Percentiles rank a stretch among this genome's conserved stretches.
These are phyloP conservation scores for Euzetes globulus DNA, from an alignment of 2,888 invertebrate genomes.

Conservation along the genomic window DNA sequence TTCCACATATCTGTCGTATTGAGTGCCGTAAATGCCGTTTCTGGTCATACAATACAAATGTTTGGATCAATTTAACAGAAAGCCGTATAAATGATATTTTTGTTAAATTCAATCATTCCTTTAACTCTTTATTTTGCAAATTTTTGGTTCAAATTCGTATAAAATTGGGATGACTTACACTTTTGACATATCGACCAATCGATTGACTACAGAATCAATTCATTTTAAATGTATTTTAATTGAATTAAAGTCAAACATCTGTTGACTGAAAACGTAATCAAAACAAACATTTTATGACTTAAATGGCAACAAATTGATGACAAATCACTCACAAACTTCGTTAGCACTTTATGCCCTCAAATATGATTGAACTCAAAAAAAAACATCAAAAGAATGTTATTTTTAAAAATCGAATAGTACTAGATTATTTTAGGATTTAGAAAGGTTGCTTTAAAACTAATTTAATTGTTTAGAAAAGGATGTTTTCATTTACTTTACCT, in stretches of 20 bases:
- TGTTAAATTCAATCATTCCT: too few relatives aligned
- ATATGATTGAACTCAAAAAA: too few relatives aligned
- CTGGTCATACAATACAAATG: not conserved
- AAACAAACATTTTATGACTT: not conserved
- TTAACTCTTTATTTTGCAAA: too few relatives aligned
- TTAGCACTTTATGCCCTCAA: not conserved
- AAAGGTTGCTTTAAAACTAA: too few relatives aligned
- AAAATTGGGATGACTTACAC: not conserved
- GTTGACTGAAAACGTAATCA: not conserved
- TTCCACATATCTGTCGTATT: conserved; percentile 54
- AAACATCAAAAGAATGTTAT: too few relatives aligned
- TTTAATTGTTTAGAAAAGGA: too few relatives aligned
- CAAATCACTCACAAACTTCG: not conserved
- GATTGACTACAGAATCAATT: not conserved
- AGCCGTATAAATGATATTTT: too few relatives aligned
- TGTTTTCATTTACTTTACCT: too few relatives aligned
- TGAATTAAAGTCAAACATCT: not conserved
- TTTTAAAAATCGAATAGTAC: too few relatives aligned
- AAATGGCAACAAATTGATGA: not conserved
- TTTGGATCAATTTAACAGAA: not conserved
- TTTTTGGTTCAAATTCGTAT: too few relatives aligned
- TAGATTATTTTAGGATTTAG: too few relatives aligned
- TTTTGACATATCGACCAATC: not conserved
- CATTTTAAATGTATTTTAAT: not conserved
- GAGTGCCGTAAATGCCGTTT: conserved; percentile 43